Percentiles rank a stretch among this genome's conserved stretches.
phyloP scores from a whole-genome alignment of 2,797 vertebrate species.

The Aselliscus stoliczkanus region DNA sequence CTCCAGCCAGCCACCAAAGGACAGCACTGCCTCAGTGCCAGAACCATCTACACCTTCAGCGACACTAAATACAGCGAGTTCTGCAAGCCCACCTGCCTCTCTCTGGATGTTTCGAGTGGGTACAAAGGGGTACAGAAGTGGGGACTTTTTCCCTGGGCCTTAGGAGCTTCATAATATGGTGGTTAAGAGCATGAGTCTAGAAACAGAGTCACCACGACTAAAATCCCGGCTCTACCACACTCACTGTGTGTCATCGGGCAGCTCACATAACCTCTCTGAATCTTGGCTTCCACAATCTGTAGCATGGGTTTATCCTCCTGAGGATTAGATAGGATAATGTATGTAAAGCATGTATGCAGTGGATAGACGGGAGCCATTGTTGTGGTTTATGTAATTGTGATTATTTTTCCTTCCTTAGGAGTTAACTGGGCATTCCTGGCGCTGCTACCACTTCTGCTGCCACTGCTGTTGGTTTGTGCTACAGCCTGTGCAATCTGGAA shows the following conservation, averaged over 20 bases:
- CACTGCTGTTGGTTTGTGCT: neutral
- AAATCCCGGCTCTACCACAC: neutral
- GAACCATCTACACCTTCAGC: slow-evolving; percentile 57
- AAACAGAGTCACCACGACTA: neutral
- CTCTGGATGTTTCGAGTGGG: slow-evolving; percentile 65
- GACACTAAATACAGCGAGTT: slow-evolving; percentile 73
- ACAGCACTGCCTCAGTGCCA: slow-evolving; percentile 78
- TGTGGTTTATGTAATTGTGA: neutral
- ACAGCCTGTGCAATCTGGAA: neutral
- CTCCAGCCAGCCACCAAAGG: slow-evolving; percentile 8
- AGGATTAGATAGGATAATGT: neutral
- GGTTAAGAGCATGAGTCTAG: neutral
- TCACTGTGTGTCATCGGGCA: neutral
- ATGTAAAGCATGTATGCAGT: fast-evolving
- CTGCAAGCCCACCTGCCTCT: slow-evolving; percentile 76
- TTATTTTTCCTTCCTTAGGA: slow-evolving; percentile 25
- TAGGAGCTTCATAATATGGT: neutral
- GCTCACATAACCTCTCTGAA: neutral
- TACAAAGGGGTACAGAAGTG: neutral
- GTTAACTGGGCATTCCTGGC: neutral
- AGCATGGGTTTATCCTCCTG: neutral
- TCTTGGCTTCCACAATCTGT: neutral
- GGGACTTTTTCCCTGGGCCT: neutral
- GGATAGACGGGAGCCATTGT: fast-evolving
- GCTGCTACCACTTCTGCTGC: neutral